phyloP scores from a whole-genome alignment of 1,140 invertebrate genomes.

The Solen grandis region DNA sequence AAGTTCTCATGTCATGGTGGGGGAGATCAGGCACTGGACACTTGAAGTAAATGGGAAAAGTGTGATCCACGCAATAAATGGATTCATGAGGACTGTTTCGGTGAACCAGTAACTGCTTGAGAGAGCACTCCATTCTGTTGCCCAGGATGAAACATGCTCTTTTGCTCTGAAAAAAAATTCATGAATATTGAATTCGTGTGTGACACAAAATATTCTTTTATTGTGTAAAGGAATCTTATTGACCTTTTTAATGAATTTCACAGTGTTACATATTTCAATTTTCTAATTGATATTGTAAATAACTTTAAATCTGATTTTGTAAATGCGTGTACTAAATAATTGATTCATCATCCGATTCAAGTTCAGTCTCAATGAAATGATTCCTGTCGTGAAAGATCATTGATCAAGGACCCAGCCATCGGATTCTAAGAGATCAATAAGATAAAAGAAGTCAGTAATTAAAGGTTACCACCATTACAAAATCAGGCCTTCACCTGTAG shows the following conservation, averaged over 20 bases:
- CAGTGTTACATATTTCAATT: background rate
- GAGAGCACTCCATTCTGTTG: constrained; percentile 9
- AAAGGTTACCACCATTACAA: constrained; percentile 18
- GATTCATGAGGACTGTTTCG: constrained; percentile 19
- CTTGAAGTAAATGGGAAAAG: background rate
- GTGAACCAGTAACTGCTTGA: background rate
- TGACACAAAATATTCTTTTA: no score
- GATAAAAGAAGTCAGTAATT: constrained; percentile 5
- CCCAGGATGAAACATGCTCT: no score
- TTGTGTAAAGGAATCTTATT: background rate
- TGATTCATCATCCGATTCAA: background rate
- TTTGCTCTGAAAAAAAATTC: no score
- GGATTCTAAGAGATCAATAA: background rate
- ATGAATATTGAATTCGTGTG: no score
- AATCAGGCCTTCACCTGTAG: constrained; percentile 7
- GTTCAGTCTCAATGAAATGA: background rate
- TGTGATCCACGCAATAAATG: constrained; percentile 6
- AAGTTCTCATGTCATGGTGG: background rate
- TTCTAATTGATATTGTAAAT: background rate
- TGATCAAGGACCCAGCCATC: background rate
- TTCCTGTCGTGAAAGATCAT: background rate
- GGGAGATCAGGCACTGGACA: constrained; percentile 13
- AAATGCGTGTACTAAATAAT: background rate
- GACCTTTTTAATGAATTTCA: background rate
- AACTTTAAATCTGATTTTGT: background rate